Base-by-base conservation (phyloP, 2,113 vertebrate genomes). In the Pterocles burchelli region DNA sequence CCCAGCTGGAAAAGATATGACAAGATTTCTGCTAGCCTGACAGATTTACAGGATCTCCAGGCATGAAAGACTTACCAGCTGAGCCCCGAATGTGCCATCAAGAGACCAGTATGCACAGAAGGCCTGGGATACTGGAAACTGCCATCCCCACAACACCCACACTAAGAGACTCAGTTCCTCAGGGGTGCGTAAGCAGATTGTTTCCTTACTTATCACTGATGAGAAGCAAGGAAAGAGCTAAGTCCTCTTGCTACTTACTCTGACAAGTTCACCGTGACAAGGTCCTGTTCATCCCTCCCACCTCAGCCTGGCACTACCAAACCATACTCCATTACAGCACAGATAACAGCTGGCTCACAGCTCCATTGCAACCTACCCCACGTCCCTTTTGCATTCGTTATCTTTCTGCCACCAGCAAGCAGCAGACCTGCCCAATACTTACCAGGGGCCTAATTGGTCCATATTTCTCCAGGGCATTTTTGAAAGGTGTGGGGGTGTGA, bases 391-490 rank as follows among this genome's bases (percentile, higher is more conserved):
- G 36, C 13, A 20, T 26, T 31, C 55, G 20, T 11, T 31, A 26
- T 1, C 8, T 29, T 34, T 49, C 59, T 28, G 26, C 24, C 43
- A 26, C 18, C 5, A 17, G 36, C 58, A 18, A 54, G 48, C 10
- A 11, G 10, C 36, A 26, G 36, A 61, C 17, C 36, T n/a, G 14
- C 70, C 34, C 24, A 11, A 5, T 61, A 96, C 98, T 51, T 96
- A 99, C 99, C 98, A 99, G 97, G 62, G 99, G 99, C 63, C 97
- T 98, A 59, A 99, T 96, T 20, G 99, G 98, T 36, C 99, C 99
- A 0, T 99, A 99, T 88, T 99, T 99, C 96, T 99, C 99, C 98
- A 99, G 96, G 63, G 99, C 99, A 2, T 99, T 99, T 98, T 99
- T 99, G 96, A 99, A 99, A 0, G 99, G 99, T 0, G 99, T 99